Evolutionary conservation across 2,797 vertebrate genomes (phyloP).

Genomic region (Silurus lanzhouensis): DNA sequence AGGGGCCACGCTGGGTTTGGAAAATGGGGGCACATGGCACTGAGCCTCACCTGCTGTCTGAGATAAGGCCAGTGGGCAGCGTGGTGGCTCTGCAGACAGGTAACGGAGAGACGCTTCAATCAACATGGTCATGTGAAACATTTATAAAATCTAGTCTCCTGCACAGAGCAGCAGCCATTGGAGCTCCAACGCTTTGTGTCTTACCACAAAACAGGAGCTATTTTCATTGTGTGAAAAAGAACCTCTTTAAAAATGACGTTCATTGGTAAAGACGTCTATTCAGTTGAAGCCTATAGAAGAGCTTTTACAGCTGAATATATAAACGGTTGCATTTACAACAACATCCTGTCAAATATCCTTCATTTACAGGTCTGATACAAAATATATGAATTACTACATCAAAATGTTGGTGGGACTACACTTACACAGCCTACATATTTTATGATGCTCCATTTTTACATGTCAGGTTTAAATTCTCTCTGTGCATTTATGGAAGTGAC

Average conservation of each 20-base stretch:
- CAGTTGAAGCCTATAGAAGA: neutral
- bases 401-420: neutral
- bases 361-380: neutral
- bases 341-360: neutral
- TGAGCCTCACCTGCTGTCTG: constrained; percentile 76
- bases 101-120: constrained; percentile 56
- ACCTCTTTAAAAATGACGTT: constrained; percentile 5
- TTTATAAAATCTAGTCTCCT: constrained; percentile 20
- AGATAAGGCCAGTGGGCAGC: constrained; percentile 77
- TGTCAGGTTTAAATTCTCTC: constrained; percentile 3
- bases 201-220: neutral
- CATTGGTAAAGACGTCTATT: neutral
- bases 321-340: neutral
- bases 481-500: neutral
- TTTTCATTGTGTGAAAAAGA: neutral
- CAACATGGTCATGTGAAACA: constrained; percentile 46
- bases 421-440: neutral
- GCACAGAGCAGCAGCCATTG: constrained; percentile 2
- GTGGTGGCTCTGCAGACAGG: constrained; percentile 71
- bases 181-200: neutral
- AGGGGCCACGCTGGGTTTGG: constrained; percentile 52
- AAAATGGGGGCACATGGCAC: constrained; percentile 52
- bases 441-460: neutral
- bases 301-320: neutral
- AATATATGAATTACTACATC: neutral